These are phyloP conservation scores for Gallirallus australis DNA, from an alignment of 2,797 vertebrate species.

Conservation along the genomic window DNA sequence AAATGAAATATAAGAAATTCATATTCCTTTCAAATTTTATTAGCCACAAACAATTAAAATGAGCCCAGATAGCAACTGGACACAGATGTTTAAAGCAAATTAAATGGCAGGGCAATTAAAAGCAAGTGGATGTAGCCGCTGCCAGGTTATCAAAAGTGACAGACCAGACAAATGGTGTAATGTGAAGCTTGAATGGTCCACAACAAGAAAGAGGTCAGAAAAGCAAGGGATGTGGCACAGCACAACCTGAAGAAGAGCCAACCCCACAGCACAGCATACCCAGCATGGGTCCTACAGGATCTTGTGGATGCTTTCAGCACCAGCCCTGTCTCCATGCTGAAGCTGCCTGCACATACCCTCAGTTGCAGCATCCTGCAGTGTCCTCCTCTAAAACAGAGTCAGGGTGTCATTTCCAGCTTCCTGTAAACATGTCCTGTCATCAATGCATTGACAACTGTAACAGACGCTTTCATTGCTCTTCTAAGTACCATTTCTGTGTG, in stretches of 20 bases:
- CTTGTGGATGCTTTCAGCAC: background rate
- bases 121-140: background rate
- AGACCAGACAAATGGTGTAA: background rate
- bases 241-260: background rate
- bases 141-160: constrained; percentile 18
- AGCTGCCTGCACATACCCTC: background rate
- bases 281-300: background rate
- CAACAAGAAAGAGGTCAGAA: background rate
- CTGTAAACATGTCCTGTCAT: background rate
- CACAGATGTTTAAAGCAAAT: constrained; percentile 44
- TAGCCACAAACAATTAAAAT: constrained; percentile 28
- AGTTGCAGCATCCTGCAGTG: background rate
- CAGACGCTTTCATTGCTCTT: background rate
- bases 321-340: background rate
- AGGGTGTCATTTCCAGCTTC: background rate
- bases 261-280: accelerated
- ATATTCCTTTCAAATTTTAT: constrained; percentile 48
- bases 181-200: background rate
- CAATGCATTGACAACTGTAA: background rate
- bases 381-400: background rate
- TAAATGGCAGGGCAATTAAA: constrained; percentile 40
- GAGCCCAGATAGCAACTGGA: background rate
- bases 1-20: constrained; percentile 28
- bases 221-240: accelerated
- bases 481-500: background rate